These are phyloP conservation scores for Cartodere bifasciata DNA, from an alignment of 2,888 invertebrate species.

Conservation along the genomic window DNA sequence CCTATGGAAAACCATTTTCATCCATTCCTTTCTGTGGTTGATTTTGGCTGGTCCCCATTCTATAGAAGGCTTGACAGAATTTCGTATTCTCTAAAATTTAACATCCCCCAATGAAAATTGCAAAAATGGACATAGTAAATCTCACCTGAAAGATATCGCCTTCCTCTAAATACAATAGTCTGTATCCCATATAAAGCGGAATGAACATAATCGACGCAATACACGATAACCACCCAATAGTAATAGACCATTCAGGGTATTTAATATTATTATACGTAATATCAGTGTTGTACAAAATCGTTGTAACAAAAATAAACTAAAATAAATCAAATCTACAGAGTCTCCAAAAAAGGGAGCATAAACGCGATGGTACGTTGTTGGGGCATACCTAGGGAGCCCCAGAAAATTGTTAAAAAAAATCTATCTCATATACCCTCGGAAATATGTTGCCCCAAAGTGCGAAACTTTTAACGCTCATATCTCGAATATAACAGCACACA, in stretches of 20 bases:
- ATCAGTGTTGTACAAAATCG: conserved; percentile 44
- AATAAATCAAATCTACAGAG: conserved; percentile 25
- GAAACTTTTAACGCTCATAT: too few relatives aligned
- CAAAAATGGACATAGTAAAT: neutral
- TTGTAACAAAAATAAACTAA: conserved; percentile 54
- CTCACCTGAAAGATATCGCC: conserved; percentile 36
- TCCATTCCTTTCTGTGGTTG: conserved; percentile 25
- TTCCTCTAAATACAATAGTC: conserved; percentile 26
- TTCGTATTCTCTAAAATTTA: conserved; percentile 26
- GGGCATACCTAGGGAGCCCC: too few relatives aligned
- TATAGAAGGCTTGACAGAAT: conserved; percentile 27
- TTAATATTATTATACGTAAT: conserved; percentile 42
- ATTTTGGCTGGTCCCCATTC: conserved; percentile 50
- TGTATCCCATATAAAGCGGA: conserved; percentile 53
- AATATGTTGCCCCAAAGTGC: too few relatives aligned
- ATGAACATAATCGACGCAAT: conserved; percentile 61
- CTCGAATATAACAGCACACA: too few relatives aligned
- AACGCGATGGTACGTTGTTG: too few relatives aligned
- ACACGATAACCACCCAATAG: conserved; percentile 53
- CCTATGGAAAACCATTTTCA: too few relatives aligned
- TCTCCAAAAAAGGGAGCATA: too few relatives aligned
- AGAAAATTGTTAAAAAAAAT: too few relatives aligned
- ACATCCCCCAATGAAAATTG: neutral
- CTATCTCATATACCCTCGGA: too few relatives aligned
- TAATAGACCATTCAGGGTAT: conserved; percentile 47